Conservation (phyloP, 2,113 vertebrate genomes). For the Perca fluviatilis region DNA sequence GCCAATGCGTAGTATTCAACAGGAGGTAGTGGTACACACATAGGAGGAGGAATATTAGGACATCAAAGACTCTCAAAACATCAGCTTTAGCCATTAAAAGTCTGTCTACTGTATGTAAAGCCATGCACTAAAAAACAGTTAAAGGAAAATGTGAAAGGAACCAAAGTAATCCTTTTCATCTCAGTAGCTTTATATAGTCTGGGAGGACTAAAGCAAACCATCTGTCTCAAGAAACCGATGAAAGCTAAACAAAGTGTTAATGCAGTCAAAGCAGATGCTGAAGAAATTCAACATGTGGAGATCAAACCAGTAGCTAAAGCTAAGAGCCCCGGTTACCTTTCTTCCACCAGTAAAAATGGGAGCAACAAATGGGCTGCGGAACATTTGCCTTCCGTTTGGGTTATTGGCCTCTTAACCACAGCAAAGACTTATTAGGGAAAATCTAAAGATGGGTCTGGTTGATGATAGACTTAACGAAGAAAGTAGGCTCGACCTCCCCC, state of each 20-base stretch:
- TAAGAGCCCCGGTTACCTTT: slow-evolving; percentile 17
- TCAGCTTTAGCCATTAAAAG: slow-evolving; percentile 8
- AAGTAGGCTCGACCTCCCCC: neutral
- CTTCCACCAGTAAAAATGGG: slow-evolving; percentile 31
- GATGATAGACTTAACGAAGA: slow-evolving; percentile 23
- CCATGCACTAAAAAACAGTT: neutral
- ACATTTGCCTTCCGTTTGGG: slow-evolving; percentile 60
- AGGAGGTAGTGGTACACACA: neutral
- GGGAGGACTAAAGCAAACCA: slow-evolving; percentile 39
- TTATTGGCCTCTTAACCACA: slow-evolving; percentile 68
- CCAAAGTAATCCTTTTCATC: slow-evolving; percentile 26
- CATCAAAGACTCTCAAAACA: slow-evolving; percentile 11
- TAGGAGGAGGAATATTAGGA: neutral
- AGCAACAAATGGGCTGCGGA: slow-evolving; percentile 65
- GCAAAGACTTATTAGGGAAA: slow-evolving; percentile 27
- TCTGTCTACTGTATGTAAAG: neutral
- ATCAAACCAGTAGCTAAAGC: slow-evolving; percentile 48
- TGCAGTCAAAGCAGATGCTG: slow-evolving; percentile 48
- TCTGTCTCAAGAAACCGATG: slow-evolving; percentile 37
- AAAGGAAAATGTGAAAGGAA: neutral
- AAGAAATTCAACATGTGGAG: slow-evolving; percentile 50
- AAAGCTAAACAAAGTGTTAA: slow-evolving; percentile 56
- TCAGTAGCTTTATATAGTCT: slow-evolving; percentile 54
- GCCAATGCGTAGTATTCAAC: neutral
- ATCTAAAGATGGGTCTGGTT: neutral